phyloP scores from a whole-genome alignment of 2,113 vertebrate species.

The Galemys pyrenaicus region DNA sequence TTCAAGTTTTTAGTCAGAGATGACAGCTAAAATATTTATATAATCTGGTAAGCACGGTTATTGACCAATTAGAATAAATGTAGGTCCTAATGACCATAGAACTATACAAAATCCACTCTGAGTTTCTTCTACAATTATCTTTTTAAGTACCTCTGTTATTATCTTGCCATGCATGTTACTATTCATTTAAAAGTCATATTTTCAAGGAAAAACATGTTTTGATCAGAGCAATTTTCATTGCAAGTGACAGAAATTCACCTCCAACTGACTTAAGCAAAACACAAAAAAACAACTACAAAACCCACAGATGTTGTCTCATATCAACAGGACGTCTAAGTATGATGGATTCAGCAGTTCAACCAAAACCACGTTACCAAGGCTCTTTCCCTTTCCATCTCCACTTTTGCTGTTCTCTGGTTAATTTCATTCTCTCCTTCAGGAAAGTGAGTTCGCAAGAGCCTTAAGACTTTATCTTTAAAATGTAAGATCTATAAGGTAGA shows the following conservation, averaged over 20 bases:
- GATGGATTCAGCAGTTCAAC: neutral
- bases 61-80: neutral
- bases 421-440: neutral
- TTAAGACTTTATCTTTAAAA: neutral
- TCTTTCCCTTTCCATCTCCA: neutral
- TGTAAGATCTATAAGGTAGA: neutral
- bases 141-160: constrained; percentile 1
- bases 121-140: neutral
- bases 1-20: neutral
- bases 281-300: neutral
- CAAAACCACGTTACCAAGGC: neutral
- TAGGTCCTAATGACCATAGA: neutral
- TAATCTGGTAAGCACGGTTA: neutral
- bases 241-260: neutral
- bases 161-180: neutral
- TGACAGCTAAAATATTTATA: neutral
- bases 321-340: neutral
- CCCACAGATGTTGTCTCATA: neutral
- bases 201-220: constrained; percentile 10
- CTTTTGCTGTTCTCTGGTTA: neutral
- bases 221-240: neutral
- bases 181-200: neutral
- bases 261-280: neutral
- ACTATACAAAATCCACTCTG: neutral
- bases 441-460: neutral